phyloP scores from a whole-genome alignment of 2,113 vertebrate species.

The Cyprinus carpio region DNA sequence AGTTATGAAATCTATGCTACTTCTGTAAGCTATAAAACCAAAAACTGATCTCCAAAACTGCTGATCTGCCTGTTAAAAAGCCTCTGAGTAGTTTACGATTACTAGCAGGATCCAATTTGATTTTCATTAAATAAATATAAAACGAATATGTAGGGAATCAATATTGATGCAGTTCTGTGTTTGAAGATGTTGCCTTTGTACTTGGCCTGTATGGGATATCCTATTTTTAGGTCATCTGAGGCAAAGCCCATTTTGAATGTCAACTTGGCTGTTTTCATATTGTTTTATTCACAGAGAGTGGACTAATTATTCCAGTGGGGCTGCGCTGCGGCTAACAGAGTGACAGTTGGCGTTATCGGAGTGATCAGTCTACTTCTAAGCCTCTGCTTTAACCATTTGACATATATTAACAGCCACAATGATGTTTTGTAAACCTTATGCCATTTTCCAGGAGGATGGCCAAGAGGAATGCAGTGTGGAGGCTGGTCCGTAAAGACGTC shows the following conservation, averaged over 20 bases:
- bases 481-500: conserved; percentile 83
- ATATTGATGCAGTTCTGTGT: background rate
- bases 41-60: background rate
- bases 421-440: conserved; percentile 81
- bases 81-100: background rate
- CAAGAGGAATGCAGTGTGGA: conserved; percentile 90
- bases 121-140: conserved; percentile 10
- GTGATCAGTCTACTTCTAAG: conserved; percentile 76
- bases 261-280: conserved; percentile 70
- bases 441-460: conserved; percentile 86
- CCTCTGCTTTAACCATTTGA: conserved; percentile 74
- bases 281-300: conserved; percentile 72
- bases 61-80: background rate
- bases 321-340: conserved; percentile 69
- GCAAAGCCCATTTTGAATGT: conserved; percentile 71
- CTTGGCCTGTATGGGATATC: conserved; percentile 34
- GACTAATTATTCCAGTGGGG: conserved; percentile 79
- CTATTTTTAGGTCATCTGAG: conserved; percentile 71
- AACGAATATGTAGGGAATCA: background rate
- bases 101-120: background rate
- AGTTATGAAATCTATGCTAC: background rate
- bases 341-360: conserved; percentile 80
- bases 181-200: conserved; percentile 52
- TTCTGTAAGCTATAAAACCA: background rate
- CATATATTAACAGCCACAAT: conserved; percentile 79